phyloP scores from a whole-genome alignment of 2,113 vertebrate genomes.

The Rousettus leschenaultii region DNA sequence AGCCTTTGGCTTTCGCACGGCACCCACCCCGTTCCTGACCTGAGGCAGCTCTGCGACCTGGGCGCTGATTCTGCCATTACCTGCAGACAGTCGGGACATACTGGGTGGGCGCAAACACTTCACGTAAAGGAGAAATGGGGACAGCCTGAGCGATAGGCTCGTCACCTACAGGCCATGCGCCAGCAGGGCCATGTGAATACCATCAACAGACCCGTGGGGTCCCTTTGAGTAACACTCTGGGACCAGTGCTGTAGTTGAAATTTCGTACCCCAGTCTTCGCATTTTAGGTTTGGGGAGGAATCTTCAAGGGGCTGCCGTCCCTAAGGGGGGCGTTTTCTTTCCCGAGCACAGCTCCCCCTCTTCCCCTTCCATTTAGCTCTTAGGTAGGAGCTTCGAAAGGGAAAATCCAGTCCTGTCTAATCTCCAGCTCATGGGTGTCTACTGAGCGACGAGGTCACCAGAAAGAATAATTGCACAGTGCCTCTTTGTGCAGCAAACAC shows the following conservation, averaged over 20 bases:
- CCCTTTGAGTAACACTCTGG: background rate
- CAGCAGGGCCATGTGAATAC: background rate
- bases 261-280: background rate
- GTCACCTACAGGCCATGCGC: background rate
- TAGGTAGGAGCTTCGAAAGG: constrained; percentile 48
- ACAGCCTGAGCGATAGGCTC: background rate
- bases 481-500: constrained; percentile 59
- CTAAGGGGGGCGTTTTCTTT: background rate
- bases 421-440: constrained; percentile 61
- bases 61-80: background rate
- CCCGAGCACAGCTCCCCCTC: background rate
- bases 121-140: background rate
- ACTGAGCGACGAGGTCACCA: constrained; percentile 53
- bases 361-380: constrained; percentile 47
- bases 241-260: background rate
- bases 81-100: background rate
- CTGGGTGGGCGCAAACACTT: background rate
- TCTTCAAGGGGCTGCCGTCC: background rate
- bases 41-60: no score
- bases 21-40: background rate
- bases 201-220: background rate
- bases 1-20: background rate
- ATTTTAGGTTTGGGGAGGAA: constrained; percentile 22
- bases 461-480: constrained; percentile 55
- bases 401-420: constrained; percentile 57